These are phyloP conservation scores for Pomatorhinus ruficollis DNA, from an alignment of 2,113 vertebrate species.

Conservation along the genomic window DNA sequence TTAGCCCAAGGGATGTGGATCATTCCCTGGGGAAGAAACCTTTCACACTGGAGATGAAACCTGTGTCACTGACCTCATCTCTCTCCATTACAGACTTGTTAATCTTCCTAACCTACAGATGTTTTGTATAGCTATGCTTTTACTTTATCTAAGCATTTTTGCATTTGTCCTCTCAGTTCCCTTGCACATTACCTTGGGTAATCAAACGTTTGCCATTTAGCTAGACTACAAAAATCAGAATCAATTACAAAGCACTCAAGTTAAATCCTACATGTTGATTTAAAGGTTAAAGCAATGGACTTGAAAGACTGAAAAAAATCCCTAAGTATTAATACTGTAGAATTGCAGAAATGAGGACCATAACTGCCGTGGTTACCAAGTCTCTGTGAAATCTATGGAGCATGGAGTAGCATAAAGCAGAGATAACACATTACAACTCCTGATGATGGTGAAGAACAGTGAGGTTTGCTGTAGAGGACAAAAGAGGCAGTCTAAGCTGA, in stretches of 20 bases:
- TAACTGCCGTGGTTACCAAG: neutral
- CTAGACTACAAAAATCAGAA: neutral
- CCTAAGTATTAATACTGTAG: neutral
- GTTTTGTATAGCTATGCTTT: neutral
- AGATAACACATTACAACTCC: neutral
- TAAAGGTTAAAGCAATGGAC: constrained; percentile 10
- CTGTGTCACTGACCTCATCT: neutral
- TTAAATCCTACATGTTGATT: neutral
- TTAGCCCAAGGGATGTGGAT: neutral
- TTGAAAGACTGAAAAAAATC: neutral
- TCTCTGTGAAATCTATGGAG: neutral
- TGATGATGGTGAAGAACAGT: neutral
- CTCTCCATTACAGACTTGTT: neutral
- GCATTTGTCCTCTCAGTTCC: neutral
- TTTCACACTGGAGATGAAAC: neutral
- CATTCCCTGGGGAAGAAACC: neutral
- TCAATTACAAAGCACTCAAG: neutral
- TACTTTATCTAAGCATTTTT: neutral
- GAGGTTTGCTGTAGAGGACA: neutral
- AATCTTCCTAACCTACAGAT: neutral
- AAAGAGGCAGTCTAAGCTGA: neutral
- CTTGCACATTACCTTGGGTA: neutral
- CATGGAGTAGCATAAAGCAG: neutral
- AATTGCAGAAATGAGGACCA: neutral
- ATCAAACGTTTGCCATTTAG: neutral